Base-by-base conservation (phyloP, 2,888 invertebrate genomes). In the Drosophila peninsularis region DNA sequence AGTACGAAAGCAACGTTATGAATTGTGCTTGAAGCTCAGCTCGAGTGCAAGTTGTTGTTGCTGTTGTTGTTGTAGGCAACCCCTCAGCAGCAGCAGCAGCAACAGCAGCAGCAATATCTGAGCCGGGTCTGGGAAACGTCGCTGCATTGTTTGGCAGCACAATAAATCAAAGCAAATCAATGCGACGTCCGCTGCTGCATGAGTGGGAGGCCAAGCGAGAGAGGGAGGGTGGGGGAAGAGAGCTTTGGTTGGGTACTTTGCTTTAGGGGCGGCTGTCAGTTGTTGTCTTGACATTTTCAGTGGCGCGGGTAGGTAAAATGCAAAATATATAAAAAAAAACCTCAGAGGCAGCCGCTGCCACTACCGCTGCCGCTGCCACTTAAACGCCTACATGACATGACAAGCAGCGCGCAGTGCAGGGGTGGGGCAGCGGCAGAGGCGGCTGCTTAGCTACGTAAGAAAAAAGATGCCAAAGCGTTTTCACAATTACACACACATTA, bases 141-240 rank as follows among this genome's bases (percentile, higher is more conserved):
- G 78, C 54, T 67, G 82, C 70, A 76, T 76, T 71, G 78, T 90
- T 78, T 69, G 75, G 75, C 72, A 68, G 80, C 67, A 91, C 91
- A 91, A 91, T 90, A 90, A 91, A 91, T 91, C 91, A 91, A 91
- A 91, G 90, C 88, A 90, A 91, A 91, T 91, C 90, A 91, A 91
- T 87, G 86, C 85, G 62, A 71, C 71, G 77, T 58, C 78, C 75
- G 78, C 41, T 74, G 75, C 41, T 56, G 42, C 47, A 13, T 42
- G 60, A 75, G 76, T 70, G 64, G 58, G 44, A 41, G 49, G 9
- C 34, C 13, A 30, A 13, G 34, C 2, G 50, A 34, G 50, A 10
- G n/a, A 1, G 36, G 6, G 49, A 49, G 49, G 1, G 13, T 6
- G 49, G 5, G 17, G 17, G 7, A n/a, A 11, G 39, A 30, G 56